A percentile compares a stretch with the other conserved stretches of the same genome.
These are phyloP conservation scores for Trypoxylus dichotomus DNA, from an alignment of 1,140 invertebrate genomes.

Conservation along the genomic window DNA sequence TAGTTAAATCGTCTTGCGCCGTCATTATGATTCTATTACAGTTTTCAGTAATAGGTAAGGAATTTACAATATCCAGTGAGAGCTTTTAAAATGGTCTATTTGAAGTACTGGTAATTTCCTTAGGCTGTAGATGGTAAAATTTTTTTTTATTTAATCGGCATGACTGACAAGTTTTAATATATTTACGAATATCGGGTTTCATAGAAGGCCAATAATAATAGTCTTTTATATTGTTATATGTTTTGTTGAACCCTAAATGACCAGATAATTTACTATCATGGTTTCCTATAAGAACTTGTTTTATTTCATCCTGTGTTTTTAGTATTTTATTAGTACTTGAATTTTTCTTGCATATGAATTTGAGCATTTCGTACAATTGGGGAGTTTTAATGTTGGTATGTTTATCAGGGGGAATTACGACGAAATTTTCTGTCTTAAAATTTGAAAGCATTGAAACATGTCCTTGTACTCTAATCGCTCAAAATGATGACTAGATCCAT, in stretches of 20 bases:
- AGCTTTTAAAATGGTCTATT: slow-evolving; percentile 40
- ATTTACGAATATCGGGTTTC: slow-evolving; percentile 48
- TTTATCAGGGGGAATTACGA: background rate
- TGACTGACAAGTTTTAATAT: slow-evolving; percentile 42
- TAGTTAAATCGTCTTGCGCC: slow-evolving; percentile 45
- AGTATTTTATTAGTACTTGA: slow-evolving; percentile 29
- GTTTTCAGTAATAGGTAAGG: background rate
- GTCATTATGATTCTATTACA: slow-evolving; percentile 41
- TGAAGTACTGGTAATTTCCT: slow-evolving; percentile 48
- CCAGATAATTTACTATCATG: slow-evolving; percentile 45
- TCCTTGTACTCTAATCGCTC: background rate
- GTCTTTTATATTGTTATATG: slow-evolving; percentile 47
- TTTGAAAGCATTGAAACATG: background rate
- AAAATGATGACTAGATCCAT: background rate
- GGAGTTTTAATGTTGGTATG: slow-evolving; percentile 37
- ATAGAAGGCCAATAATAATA: slow-evolving; percentile 50
- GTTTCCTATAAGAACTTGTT: slow-evolving; percentile 47
- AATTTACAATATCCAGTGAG: slow-evolving; percentile 45
- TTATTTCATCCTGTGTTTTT: slow-evolving; percentile 41
- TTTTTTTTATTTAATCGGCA: slow-evolving; percentile 47
- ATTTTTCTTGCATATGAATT: slow-evolving; percentile 34
- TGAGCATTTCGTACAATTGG: slow-evolving; percentile 34
- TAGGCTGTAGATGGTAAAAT: slow-evolving; percentile 33
- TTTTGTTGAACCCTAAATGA: slow-evolving; percentile 46
- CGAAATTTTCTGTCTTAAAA: background rate